A percentile compares a stretch with the other conserved stretches of the same genome.
phyloP scores from a whole-genome alignment of 1,140 invertebrate species.

The Heliconius himera region DNA sequence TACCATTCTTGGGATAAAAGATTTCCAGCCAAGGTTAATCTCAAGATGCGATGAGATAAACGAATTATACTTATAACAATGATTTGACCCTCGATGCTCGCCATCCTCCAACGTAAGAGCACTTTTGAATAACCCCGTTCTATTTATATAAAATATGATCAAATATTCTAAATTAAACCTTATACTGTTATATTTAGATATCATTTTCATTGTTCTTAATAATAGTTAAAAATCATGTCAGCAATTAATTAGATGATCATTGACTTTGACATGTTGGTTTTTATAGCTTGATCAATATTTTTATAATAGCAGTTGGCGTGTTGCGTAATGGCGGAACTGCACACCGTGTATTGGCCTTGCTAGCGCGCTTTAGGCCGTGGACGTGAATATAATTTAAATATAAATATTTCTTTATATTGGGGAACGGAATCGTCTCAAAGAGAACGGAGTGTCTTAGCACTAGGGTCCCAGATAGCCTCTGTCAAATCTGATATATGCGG shows the following conservation, averaged over 20 bases:
- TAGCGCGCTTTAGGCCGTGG: too few relatives aligned
- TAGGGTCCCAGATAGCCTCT: too few relatives aligned
- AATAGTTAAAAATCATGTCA: background rate
- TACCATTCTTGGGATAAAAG: constrained; percentile 22
- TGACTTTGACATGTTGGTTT: background rate
- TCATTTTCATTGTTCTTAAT: background rate
- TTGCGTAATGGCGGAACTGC: too few relatives aligned
- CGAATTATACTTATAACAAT: constrained; percentile 44
- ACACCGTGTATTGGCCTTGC: too few relatives aligned
- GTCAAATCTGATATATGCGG: too few relatives aligned
- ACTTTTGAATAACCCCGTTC: constrained; percentile 42
- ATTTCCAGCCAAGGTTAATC: constrained; percentile 32
- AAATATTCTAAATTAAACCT: background rate
- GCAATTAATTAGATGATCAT: background rate
- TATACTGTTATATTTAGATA: background rate
- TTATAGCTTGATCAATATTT: too few relatives aligned
- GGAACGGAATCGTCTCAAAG: too few relatives aligned
- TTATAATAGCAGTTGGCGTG: too few relatives aligned
- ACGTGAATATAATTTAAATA: too few relatives aligned
- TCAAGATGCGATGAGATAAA: constrained; percentile 41
- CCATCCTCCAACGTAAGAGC: constrained; percentile 35
- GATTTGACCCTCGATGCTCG: constrained; percentile 42
- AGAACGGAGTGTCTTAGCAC: too few relatives aligned
- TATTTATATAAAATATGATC: constrained; percentile 34
- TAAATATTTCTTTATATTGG: too few relatives aligned